Percentiles rank a stretch among this genome's conserved stretches.
These are phyloP conservation scores for Pyrgus malvae DNA, from an alignment of 2,888 invertebrate genomes.

Conservation along the genomic window DNA sequence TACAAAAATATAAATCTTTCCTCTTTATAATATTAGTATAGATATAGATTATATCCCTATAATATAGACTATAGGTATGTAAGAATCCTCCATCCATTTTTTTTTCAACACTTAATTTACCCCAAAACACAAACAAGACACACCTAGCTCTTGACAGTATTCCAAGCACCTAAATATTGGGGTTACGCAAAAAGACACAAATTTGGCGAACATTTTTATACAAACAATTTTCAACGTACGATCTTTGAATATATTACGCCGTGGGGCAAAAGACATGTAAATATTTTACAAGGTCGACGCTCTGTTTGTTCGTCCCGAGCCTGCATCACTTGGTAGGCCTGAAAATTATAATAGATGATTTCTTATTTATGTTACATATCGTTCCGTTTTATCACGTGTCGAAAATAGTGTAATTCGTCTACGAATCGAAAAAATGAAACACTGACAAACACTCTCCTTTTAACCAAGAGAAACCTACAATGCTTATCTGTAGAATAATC, in stretches of 20 bases:
- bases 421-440: too few species aligned
- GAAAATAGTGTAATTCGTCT: too few species aligned
- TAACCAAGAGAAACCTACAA: too few species aligned
- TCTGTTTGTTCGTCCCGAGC: slow-evolving; percentile 37
- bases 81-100: too few species aligned
- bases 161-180: slow-evolving; percentile 7
- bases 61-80: too few species aligned
- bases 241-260: slow-evolving; percentile 54
- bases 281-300: slow-evolving; percentile 53
- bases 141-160: not conserved
- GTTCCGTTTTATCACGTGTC: too few species aligned
- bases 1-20: too few species aligned
- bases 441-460: too few species aligned
- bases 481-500: too few species aligned
- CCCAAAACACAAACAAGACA: slow-evolving; percentile 21
- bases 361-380: too few species aligned
- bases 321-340: slow-evolving; percentile 17
- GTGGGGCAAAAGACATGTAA: slow-evolving; percentile 53
- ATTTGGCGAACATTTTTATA: slow-evolving; percentile 44
- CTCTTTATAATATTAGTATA: too few species aligned
- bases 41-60: too few species aligned
- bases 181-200: slow-evolving; percentile 20
- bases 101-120: slow-evolving; percentile 17
- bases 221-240: slow-evolving; percentile 50
- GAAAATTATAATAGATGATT: slow-evolving; percentile 12